phyloP scores from a whole-genome alignment of 2,113 vertebrate species.

The Empidonax traillii region DNA sequence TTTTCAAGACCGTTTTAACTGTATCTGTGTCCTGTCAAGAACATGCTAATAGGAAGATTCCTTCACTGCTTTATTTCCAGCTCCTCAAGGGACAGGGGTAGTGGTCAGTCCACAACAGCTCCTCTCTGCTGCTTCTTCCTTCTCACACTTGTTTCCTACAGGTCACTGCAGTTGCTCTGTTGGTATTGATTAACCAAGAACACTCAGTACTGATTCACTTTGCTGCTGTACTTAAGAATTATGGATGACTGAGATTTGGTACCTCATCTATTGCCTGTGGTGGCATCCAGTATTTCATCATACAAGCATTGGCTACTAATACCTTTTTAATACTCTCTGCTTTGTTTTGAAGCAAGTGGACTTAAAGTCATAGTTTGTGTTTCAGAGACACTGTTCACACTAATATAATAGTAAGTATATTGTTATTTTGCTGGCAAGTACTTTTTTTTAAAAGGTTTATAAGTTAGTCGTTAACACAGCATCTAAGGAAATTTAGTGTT shows the following conservation, averaged over 20 bases:
- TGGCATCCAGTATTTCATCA: neutral
- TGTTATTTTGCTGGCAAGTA: neutral
- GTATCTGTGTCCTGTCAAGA: neutral
- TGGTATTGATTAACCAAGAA: neutral
- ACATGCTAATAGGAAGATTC: neutral
- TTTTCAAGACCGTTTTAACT: neutral
- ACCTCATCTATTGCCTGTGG: neutral
- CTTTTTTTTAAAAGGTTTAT: neutral
- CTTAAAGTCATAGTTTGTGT: neutral
- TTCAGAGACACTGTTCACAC: neutral
- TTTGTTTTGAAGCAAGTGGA: neutral
- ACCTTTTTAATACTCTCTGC: neutral
- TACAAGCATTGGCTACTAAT: neutral
- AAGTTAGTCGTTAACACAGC: neutral
- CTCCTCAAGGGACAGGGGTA: neutral
- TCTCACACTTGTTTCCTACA: neutral
- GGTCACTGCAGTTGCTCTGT: neutral
- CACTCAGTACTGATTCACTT: neutral
- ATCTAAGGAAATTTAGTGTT: neutral
- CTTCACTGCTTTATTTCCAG: neutral
- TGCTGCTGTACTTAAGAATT: neutral
- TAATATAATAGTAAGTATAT: neutral
- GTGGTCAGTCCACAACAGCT: neutral
- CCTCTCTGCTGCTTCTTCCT: neutral
- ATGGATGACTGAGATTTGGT: neutral